A percentile compares a stretch with the other conserved stretches of the same genome.
These are phyloP conservation scores for Trilocha varians DNA, from an alignment of 2,888 invertebrate species.

Conservation along the genomic window DNA sequence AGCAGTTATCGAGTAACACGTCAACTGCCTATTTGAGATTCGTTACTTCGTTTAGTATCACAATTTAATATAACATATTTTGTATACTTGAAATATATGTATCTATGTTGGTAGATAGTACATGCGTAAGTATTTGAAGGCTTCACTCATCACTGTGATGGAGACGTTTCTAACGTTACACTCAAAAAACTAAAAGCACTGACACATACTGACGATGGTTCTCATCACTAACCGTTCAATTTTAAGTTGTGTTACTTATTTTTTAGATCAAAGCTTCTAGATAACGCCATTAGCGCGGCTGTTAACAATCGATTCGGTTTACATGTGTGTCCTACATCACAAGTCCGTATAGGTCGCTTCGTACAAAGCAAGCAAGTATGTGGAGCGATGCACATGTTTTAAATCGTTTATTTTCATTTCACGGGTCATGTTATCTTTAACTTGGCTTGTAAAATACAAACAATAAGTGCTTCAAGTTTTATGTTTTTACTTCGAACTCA, in stretches of 20 bases:
- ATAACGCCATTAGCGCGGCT: constrained; percentile 13
- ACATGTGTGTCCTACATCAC: constrained; percentile 38
- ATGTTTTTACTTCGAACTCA: neutral
- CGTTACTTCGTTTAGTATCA: too few relatives aligned
- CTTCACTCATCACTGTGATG: too few relatives aligned
- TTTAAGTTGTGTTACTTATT: neutral
- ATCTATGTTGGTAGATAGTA: too few relatives aligned
- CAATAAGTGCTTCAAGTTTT: neutral
- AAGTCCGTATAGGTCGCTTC: constrained; percentile 47
- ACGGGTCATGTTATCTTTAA: neutral
- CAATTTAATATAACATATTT: too few relatives aligned
- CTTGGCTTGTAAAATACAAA: neutral
- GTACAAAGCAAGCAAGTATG: constrained; percentile 10
- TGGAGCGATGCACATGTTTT: constrained; percentile 12
- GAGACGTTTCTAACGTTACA: too few relatives aligned
- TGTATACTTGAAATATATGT: too few relatives aligned
- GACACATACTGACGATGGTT: neutral
- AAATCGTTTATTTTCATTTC: constrained; percentile 1
- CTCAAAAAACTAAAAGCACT: too few relatives aligned
- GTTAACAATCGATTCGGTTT: constrained; percentile 20
- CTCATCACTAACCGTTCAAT: neutral
- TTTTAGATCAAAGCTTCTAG: neutral
- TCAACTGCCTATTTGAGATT: too few relatives aligned
- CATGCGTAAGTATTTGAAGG: too few relatives aligned
- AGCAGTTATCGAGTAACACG: too few relatives aligned